These are phyloP conservation scores for Pseudobourletiella spinata DNA, from an alignment of 1,140 invertebrate species.

Conservation along the genomic window DNA sequence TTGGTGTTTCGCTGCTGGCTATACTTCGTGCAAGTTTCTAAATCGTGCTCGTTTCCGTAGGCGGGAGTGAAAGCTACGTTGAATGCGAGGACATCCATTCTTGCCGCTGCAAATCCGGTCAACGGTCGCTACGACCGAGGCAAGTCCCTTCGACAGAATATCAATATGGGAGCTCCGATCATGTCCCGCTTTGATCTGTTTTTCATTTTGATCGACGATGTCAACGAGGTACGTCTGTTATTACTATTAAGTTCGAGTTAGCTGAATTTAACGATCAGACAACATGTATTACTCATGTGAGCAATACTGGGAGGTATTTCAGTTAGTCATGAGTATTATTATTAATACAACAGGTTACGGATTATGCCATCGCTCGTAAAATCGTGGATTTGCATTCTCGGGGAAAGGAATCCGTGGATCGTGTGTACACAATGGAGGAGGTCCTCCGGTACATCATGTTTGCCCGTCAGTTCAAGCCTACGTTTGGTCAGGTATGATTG, in stretches of 20 bases:
- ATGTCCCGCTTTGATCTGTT: slow-evolving; percentile 99
- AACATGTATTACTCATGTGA: too few relatives aligned
- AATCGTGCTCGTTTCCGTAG: slow-evolving; percentile 41
- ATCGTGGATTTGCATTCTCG: slow-evolving; percentile 90
- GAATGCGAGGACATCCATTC: slow-evolving; percentile 94
- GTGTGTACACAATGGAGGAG: slow-evolving; percentile 74
- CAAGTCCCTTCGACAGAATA: slow-evolving; percentile 92
- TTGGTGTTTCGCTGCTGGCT: too few relatives aligned
- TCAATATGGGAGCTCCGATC: slow-evolving; percentile 86
- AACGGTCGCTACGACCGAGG: slow-evolving; percentile 89
- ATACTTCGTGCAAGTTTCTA: not conserved
- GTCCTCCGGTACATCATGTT: slow-evolving; percentile 92
- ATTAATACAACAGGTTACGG: slow-evolving; percentile 58
- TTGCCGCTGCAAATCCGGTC: slow-evolving; percentile 97
- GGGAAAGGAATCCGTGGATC: slow-evolving; percentile 59
- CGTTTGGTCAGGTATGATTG: slow-evolving; percentile 56
- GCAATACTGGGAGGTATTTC: too few relatives aligned
- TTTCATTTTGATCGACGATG: slow-evolving; percentile 94
- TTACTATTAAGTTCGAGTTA: too few relatives aligned
- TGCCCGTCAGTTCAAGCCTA: slow-evolving; percentile 90
- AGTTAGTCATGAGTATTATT: too few relatives aligned
- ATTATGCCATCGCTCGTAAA: slow-evolving; percentile 91
- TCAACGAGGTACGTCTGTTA: slow-evolving; percentile 62
- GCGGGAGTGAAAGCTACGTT: slow-evolving; percentile 95
- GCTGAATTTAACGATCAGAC: too few relatives aligned